These are phyloP conservation scores for Ictidomys tridecemlineatus DNA, from an alignment of 2,113 vertebrate genomes.

Conservation along the genomic window DNA sequence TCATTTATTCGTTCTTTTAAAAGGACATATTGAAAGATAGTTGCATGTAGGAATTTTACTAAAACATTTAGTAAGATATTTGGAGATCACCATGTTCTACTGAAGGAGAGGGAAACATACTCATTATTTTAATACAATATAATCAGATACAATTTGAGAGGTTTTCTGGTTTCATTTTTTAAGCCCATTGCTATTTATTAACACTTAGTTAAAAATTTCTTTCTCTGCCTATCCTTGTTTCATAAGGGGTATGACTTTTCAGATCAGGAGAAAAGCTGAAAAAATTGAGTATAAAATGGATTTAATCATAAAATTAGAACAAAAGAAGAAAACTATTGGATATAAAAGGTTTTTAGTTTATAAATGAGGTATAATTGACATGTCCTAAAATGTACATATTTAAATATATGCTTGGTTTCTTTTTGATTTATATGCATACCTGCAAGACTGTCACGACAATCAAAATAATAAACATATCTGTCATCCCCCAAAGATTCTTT, in stretches of 20 bases:
- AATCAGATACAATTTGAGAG: neutral
- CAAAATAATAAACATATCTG: neutral
- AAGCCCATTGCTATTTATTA: neutral
- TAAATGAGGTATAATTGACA: neutral
- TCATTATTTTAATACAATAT: neutral
- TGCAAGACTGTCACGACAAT: neutral
- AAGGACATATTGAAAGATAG: neutral
- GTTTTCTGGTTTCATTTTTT: neutral
- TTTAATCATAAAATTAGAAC: neutral
- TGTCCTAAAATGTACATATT: neutral
- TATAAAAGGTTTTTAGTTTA: neutral
- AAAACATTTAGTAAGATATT: neutral
- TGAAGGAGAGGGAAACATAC: neutral
- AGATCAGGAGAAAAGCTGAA: neutral
- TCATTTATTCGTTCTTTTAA: constrained; percentile 12
- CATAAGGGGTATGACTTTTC: neutral
- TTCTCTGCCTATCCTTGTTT: neutral
- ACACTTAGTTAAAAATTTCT: neutral
- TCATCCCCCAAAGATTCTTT: neutral
- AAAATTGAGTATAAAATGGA: neutral
- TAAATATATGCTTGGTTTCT: neutral
- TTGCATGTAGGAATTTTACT: neutral
- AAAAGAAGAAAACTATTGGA: neutral
- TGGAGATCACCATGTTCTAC: neutral
- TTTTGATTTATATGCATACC: neutral